Evolutionary conservation across 2,797 vertebrate genomes (phyloP), one percentile per base, ranked within the genome.

Genomic region (Dromococcyx pavoninus): DNA sequence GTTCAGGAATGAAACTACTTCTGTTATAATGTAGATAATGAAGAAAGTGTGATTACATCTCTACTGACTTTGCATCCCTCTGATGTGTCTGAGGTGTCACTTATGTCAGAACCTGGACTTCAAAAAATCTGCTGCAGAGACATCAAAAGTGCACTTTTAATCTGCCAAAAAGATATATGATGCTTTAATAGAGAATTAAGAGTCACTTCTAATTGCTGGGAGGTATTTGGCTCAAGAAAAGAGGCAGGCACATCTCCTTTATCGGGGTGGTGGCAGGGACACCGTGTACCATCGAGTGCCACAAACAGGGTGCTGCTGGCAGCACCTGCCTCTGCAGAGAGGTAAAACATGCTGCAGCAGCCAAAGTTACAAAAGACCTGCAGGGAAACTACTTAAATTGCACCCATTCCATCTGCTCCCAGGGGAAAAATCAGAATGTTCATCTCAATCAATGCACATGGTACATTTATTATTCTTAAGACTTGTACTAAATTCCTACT

Each of bases 61-160:
- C 32, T 21, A 17, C 22, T 37, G 51, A 54, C 58, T 57, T 6
- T 41, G 8, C 25, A 53, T 7, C 62, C 51, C 19, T 56, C 17
- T 18, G 50, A 30, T 32, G 4, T 0, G 17, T 43, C 19, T 13
- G 28, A 21, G 64, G 37, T 13, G 11, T 19, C 7, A 17, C 21
- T 33, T 27, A 44, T 3, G 8, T 16, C 64, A 41, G 24, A 8
- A 44, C 12, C 35, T 16, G n/a, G 51, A 35, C 58, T 71, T 41
- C n/a, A 19, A 27, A 41, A 61, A 44, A 53, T 32, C 39, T 28
- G n/a, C 13, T 41, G 30, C 30, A 35, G 16, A 28, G 44, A 27
- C n/a, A 39, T 23, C 32, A 21, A 35, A 53, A 37, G 13, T 1
- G 0, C 1, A 0, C 21, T 62, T 54, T 46, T 30, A 9, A 35